Conservation (phyloP, 2,888 invertebrate species). For the Diachrysia chrysitis region DNA sequence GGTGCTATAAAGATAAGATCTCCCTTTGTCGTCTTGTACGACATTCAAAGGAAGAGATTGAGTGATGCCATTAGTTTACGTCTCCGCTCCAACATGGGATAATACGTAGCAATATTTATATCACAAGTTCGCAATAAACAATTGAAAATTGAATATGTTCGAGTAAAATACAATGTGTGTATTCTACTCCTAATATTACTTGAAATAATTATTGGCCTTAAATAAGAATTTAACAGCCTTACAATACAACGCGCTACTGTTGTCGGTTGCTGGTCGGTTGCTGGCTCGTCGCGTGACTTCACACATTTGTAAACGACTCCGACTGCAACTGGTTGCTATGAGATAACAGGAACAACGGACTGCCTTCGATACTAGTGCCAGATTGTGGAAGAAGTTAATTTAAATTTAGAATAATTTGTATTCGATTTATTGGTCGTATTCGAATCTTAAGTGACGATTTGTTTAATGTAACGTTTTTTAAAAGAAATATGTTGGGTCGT, state of each 20-base stretch:
- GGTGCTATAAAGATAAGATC: neutral
- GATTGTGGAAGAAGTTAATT: conserved; percentile 47
- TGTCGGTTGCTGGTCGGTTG: conserved; percentile 50
- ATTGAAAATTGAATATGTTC: conserved; percentile 1
- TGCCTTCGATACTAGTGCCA: conserved; percentile 38
- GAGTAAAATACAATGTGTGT: too few species aligned
- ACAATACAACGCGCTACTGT: conserved; percentile 54
- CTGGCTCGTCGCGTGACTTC: conserved; percentile 80
- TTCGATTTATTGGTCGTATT: conserved; percentile 41
- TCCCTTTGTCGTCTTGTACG: neutral
- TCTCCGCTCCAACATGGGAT: conserved; percentile 4
- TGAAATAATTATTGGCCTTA: conserved; percentile 18
- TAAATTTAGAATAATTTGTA: conserved; percentile 54
- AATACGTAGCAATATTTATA: neutral
- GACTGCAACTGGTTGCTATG: conserved; percentile 63
- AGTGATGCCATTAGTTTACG: neutral
- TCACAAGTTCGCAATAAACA: neutral
- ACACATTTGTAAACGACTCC: conserved; percentile 79
- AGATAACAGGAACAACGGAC: conserved; percentile 71
- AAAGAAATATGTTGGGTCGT: conserved; percentile 28
- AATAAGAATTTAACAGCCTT: conserved; percentile 31
- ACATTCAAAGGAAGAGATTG: conserved; percentile 4
- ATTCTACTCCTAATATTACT: conserved; percentile 5
- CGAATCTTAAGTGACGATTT: conserved; percentile 44
- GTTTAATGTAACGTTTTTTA: conserved; percentile 43